A percentile compares a stretch with the other conserved stretches of the same genome.
Conservation (phyloP, 1,140 invertebrate genomes). For the Ladona fulva region DNA sequence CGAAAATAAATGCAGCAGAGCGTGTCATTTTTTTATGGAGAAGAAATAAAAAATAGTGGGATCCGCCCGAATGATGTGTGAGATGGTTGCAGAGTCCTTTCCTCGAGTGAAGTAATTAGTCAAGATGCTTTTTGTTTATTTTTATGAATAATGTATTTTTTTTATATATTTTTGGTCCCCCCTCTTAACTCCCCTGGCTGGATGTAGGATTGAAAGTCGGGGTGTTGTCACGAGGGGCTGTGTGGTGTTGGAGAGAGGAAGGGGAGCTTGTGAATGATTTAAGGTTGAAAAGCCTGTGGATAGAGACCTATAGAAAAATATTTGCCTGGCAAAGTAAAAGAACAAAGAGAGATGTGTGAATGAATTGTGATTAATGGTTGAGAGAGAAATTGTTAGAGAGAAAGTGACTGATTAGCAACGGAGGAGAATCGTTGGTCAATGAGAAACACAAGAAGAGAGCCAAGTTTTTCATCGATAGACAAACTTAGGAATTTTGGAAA, state of each 20-base stretch:
- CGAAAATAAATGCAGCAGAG: too few relatives aligned
- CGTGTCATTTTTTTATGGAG: background rate
- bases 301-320: too few relatives aligned
- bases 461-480: too few relatives aligned
- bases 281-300: too few relatives aligned
- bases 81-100: background rate
- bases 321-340: too few relatives aligned
- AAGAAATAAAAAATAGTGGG: background rate
- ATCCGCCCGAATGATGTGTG: background rate
- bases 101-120: background rate
- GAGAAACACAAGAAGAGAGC: too few relatives aligned
- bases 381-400: too few relatives aligned
- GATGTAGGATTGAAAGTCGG: background rate
- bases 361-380: too few relatives aligned
- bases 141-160: slow-evolving; percentile 9
- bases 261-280: background rate
- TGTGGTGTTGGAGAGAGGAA: background rate
- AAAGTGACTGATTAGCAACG: too few relatives aligned
- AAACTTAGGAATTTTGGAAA: too few relatives aligned
- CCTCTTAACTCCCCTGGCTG: background rate
- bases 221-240: background rate
- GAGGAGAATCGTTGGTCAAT: too few relatives aligned
- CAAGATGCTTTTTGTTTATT: slow-evolving; percentile 5
- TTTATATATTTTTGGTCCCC: slow-evolving; percentile 2
- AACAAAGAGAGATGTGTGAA: too few relatives aligned